Conservation (phyloP, 2,113 vertebrate species). For the Microtus pennsylvanicus region DNA sequence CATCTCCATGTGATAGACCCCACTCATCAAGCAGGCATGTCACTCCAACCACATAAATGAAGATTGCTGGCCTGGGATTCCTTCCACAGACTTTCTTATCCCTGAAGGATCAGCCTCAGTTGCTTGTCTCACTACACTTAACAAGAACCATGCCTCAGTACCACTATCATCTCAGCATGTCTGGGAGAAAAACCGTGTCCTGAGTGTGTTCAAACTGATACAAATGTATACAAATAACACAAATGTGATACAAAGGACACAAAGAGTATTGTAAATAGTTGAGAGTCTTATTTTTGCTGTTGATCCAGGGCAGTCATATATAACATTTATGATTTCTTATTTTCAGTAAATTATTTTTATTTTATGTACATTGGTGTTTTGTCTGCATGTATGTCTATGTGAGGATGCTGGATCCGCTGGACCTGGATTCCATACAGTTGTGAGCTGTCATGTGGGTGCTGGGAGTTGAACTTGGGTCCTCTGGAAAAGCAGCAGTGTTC, state of each 20-base stretch:
- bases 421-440: no score
- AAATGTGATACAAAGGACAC: neutral
- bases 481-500: no score
- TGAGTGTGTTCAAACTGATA: constrained; percentile 50
- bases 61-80: neutral
- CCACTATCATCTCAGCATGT: neutral
- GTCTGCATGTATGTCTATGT: no score
- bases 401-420: no score
- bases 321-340: constrained; percentile 42
- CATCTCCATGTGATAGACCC: neutral
- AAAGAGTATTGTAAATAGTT: constrained; percentile 34
- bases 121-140: neutral
- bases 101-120: neutral
- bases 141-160: neutral
- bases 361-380: no score
- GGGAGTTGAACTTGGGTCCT: no score
- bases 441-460: no score
- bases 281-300: constrained; percentile 47
- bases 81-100: neutral
- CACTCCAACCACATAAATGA: neutral
- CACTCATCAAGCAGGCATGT: neutral
- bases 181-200: constrained; percentile 28
- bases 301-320: neutral
- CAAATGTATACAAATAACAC: neutral
- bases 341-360: no score